phyloP scores from a whole-genome alignment of 2,888 invertebrate genomes.

The Ophion ellenae region DNA sequence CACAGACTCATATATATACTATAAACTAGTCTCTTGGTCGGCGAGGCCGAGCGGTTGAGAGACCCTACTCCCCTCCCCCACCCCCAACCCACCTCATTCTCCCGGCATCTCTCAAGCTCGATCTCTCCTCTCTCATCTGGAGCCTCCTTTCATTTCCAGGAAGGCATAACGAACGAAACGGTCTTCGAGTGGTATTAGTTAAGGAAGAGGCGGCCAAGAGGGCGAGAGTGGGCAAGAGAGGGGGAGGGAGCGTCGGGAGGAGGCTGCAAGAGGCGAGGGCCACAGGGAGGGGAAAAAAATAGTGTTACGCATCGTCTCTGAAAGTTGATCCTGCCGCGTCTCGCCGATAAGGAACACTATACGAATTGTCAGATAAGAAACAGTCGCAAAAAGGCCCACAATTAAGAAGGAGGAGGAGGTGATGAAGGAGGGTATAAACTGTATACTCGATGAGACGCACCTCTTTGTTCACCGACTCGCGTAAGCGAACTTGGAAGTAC shows the following conservation, averaged over 20 bases:
- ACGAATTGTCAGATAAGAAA: constrained; percentile 54
- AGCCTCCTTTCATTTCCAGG: constrained; percentile 65
- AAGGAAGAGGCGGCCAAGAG: constrained; percentile 4
- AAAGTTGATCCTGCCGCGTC: constrained; percentile 55
- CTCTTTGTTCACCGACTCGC: no score
- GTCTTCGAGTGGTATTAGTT: constrained; percentile 59
- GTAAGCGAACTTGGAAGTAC: no score
- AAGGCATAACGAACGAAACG: constrained; percentile 63
- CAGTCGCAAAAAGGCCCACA: not conserved
- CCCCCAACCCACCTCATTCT: constrained; percentile 2
- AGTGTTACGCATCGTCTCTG: constrained; percentile 46
- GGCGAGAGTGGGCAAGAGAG: not conserved
- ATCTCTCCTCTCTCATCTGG: constrained; percentile 58
- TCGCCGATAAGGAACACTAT: constrained; percentile 55
- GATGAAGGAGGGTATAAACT: not conserved
- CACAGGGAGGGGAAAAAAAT: not conserved
- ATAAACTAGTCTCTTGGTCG: constrained; percentile 42
- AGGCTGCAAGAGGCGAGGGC: constrained; percentile 14
- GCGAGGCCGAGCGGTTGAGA: constrained; percentile 54
- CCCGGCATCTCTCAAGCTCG: constrained; percentile 49
- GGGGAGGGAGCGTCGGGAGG: constrained; percentile 40
- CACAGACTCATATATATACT: no score
- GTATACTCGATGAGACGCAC: not conserved
- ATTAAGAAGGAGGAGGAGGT: not conserved
- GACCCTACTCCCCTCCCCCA: constrained; percentile 23